A percentile compares a stretch with the other conserved stretches of the same genome.
Evolutionary conservation across 1,140 invertebrate genomes (phyloP).

Genomic region (Scylla paramamosain): DNA sequence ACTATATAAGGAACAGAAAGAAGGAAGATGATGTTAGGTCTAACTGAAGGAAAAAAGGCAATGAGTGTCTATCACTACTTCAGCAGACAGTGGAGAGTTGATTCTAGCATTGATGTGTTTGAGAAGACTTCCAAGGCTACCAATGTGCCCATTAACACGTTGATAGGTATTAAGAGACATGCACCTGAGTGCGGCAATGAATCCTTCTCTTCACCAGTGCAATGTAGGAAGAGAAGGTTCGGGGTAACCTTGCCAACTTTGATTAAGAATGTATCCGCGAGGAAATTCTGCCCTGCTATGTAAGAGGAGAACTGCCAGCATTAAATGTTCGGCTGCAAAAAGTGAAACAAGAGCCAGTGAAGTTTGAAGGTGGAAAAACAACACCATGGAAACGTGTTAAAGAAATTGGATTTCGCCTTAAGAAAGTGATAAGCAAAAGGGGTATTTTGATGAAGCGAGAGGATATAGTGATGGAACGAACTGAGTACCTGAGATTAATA

Average conservation of each 20-base stretch:
- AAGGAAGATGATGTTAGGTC: too few relatives aligned
- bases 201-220: neutral
- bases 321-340: slow-evolving; percentile 11
- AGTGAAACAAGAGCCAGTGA: slow-evolving; percentile 11
- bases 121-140: slow-evolving; percentile 4
- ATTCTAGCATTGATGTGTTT: neutral
- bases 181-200: neutral
- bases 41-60: too few relatives aligned
- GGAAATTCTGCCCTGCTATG: slow-evolving; percentile 35
- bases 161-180: neutral
- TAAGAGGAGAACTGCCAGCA: slow-evolving; percentile 42
- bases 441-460: slow-evolving; percentile 27
- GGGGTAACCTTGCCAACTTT: slow-evolving; percentile 24
- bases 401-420: slow-evolving; percentile 21
- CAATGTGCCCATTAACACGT: neutral
- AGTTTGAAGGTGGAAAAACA: slow-evolving; percentile 16
- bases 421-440: slow-evolving; percentile 6
- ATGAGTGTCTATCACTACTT: slow-evolving; percentile 23
- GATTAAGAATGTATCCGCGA: neutral
- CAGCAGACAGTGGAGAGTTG: neutral
- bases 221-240: neutral
- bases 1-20: too few relatives aligned
- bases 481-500: neutral
- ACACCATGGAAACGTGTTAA: neutral
- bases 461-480: neutral